A percentile compares a stretch with the other conserved stretches of the same genome.
Conservation (phyloP, 2,113 vertebrate genomes). For the Petrocephalus zakoni region DNA sequence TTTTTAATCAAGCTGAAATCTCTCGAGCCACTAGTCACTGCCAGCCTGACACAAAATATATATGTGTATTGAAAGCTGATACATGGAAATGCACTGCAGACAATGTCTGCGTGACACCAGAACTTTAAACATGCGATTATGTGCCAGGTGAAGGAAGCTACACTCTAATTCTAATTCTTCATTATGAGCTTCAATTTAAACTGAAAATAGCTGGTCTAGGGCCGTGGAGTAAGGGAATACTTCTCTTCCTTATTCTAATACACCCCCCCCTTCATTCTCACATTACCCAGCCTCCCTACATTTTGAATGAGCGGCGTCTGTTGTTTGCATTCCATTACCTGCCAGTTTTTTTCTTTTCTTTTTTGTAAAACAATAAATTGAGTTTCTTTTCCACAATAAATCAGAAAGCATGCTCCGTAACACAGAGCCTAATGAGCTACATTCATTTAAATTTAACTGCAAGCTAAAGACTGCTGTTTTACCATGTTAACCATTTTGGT, state of each 20-base stretch:
- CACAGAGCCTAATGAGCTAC: background rate
- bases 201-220: background rate
- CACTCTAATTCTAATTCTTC: background rate
- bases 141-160: background rate
- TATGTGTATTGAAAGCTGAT: background rate
- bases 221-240: background rate
- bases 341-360: background rate
- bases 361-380: background rate
- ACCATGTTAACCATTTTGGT: background rate
- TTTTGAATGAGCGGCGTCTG: constrained; percentile 51
- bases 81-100: background rate
- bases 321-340: constrained; percentile 25
- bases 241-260: constrained; percentile 17
- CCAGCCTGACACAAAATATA: background rate
- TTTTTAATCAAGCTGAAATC: background rate
- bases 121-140: background rate
- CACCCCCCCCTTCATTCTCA: constrained; percentile 31
- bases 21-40: background rate
- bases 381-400: background rate
- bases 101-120: background rate
- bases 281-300: constrained; percentile 45
- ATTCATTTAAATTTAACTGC: background rate
- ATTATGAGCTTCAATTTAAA: background rate
- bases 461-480: background rate
- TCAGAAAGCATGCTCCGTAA: background rate